Base-by-base conservation (phyloP, 1,140 invertebrate genomes). In the Glossosoma conforme region DNA sequence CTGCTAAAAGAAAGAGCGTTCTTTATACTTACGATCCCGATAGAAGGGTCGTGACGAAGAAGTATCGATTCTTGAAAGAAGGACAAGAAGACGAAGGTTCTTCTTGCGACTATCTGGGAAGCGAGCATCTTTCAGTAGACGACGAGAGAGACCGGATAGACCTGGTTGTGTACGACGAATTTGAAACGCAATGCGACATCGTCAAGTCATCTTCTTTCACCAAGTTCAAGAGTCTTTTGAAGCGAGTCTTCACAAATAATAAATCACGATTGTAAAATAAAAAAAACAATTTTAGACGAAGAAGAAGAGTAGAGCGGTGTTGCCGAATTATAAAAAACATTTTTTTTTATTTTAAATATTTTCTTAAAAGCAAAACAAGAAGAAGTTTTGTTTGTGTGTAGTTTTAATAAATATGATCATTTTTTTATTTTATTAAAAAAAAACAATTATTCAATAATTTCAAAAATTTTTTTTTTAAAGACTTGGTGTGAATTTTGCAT, bases 191-290 rank as follows among this genome's bases (percentile, higher is more conserved):
- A n/a, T n/a, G n/a, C n/a, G n/a, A n/a, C n/a, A n/a, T n/a, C n/a
- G n/a, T 40, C 50, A 53, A 43, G 15, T 58, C 56, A 19, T 58
- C 56, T 1, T 58, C 56, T 17, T 52, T 57, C 15, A 44, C 42
- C 8, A 58, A 58, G 47, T 42, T 58, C 13, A 58, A 58, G 32
- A 45, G 42, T 25, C 32, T 58, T 14, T 46, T 58, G 13, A 49
- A 46, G 33, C 45, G 56, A 14, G 51, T 58, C 3, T 58, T 53
- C 32, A 47, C 35, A 28, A 50, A 45, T 35, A 52, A 44, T 40
- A 52, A 57, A 22, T 18, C 24, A 11, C n/a, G 17, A 19, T 24
- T 13, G 14, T 13, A 52, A 52, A 40, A 43, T 20, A 42, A 54
- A 42, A 47, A 14, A 52, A 14, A 51, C 28, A 19, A n/a, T n/a